These are phyloP conservation scores for Tetragonula clypearis DNA, from an alignment of 1,140 invertebrate species.

Conservation along the genomic window DNA sequence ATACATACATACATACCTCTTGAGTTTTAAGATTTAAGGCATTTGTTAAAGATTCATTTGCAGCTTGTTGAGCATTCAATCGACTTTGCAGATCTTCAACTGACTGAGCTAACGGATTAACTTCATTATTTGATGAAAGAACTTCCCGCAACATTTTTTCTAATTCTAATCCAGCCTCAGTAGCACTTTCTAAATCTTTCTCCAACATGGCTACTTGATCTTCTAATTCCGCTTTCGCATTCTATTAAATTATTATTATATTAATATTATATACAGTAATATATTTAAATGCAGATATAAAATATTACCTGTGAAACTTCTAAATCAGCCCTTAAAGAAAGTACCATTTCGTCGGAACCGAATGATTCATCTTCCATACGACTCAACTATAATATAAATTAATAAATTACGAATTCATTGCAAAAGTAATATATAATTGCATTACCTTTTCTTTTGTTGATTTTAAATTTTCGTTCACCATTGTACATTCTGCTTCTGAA, in stretches of 20 bases:
- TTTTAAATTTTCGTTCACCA: slow-evolving; percentile 85
- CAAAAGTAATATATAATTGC: slow-evolving; percentile 32
- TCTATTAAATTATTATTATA: slow-evolving; percentile 56
- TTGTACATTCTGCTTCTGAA: slow-evolving; percentile 85
- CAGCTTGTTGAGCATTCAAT: slow-evolving; percentile 84
- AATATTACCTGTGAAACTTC: slow-evolving; percentile 72
- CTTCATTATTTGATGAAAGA: slow-evolving; percentile 83
- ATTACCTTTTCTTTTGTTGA: slow-evolving; percentile 85
- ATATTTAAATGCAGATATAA: background rate
- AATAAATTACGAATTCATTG: background rate
- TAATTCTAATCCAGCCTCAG: slow-evolving; percentile 85
- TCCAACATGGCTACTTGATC: slow-evolving; percentile 84
- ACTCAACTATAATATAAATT: slow-evolving; percentile 72
- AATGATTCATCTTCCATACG: slow-evolving; percentile 86
- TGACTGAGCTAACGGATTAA: slow-evolving; percentile 84
- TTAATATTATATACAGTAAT: background rate
- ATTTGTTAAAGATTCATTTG: slow-evolving; percentile 79
- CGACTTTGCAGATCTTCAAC: slow-evolving; percentile 85
- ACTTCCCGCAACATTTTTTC: slow-evolving; percentile 86
- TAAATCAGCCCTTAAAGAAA: slow-evolving; percentile 76
- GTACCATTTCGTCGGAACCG: slow-evolving; percentile 87
- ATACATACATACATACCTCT: slow-evolving; percentile 75
- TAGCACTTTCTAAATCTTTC: slow-evolving; percentile 85
- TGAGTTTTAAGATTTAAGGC: slow-evolving; percentile 79
- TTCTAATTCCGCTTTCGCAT: slow-evolving; percentile 80